Evolutionary conservation across 1,140 invertebrate species (phyloP), one percentile per base, ranked within the genome.

Genomic region (Caenorhabditis inopinata): DNA sequence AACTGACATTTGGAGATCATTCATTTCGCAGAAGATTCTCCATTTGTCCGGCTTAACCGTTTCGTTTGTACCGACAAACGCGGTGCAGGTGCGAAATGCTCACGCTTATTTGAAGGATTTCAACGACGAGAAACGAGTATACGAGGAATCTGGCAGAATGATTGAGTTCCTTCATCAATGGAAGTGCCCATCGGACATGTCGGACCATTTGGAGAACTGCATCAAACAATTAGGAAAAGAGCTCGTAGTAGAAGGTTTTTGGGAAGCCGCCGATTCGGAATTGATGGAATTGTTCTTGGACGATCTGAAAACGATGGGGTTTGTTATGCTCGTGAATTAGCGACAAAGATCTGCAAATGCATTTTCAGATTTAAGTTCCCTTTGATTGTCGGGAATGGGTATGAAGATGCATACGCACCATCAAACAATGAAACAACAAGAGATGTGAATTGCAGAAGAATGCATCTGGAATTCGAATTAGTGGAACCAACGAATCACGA

Each of bases 21-120:
- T 83, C 53, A 80, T 78, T 35, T 46, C 53, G 1, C 83, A 80
- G 29, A 85, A 77, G 77, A 73, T 77, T 14, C 80, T 85, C 48
- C 85, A 78, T 83, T 77, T 75, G 49, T 74, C 73, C 49, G 83
- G 76, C 49, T 45, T 75, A 51, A 58, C 42, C 35, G 47, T 83
- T 21, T 74, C 62, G 14, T 83, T 83, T 35, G 80, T 79, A 12
- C 82, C 82, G 0, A 49, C 46, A 25, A 83, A 83, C 25, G 82
- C 82, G 5, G 47, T 82, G 25, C 82, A 83, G 62, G 29, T 78
- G 12, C 38, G 82, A 29, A 83, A 83, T 47, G 38, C 51, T 29
- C 82, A 83, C 21, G 42, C 74, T 42, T 83, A 83, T 79, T 79
- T 83, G 53, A 68, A 68, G 5, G 81, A 83, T 73, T 83, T 83